Base-by-base conservation (phyloP, 2,113 vertebrate species). In the Mormyrus lacerda region DNA sequence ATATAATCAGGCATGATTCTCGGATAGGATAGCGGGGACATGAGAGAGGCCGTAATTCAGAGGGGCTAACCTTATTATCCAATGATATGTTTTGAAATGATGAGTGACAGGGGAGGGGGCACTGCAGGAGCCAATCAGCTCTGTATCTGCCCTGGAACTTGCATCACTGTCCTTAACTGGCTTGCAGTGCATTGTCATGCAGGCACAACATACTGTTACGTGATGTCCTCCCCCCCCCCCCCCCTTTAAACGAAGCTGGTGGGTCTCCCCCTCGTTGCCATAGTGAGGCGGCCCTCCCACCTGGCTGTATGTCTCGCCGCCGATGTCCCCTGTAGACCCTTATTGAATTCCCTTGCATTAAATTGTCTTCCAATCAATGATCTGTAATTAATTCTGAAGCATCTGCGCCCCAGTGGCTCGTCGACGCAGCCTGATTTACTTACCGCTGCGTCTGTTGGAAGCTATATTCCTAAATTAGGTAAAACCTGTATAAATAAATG, bases 351-450 rank as follows among this genome's bases (percentile, higher is more conserved):
- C 19, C 19, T 47, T 9, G 47, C 82, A 85, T 85, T 85, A 85
- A 39, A 85, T 44, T 45, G 61, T 83, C 39, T 85, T 85, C 39
- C 44, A 47, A 45, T 85, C 82, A 85, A 85, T 79, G 73, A 42
- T 85, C 83, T 85, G 83, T 85, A 85, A 85, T 85, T 85, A 85
- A 85, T 85, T 85, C 45, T 27, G 21, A 24, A 85, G 47, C 44
- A 85, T 85, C 83, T 85, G 45, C 24, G 45, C 19, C 47, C 45
- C 45, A 44, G 61, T 84, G 19, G 44, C 45, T 19, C 45, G 45
- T 47, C 44, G 8, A 21, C 19, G 39, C 45, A 48, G 21, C 47
- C 44, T 85, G 83, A 85, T 85, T 85, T 85, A 84, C 45, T 84
- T 84, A 45, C 39, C 24, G 42, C 35, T 84, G 82, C 45, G 82